Percentiles rank a stretch among this genome's conserved stretches.
phyloP scores from a whole-genome alignment of 2,797 vertebrate species.

The Chaunax sp. region DNA sequence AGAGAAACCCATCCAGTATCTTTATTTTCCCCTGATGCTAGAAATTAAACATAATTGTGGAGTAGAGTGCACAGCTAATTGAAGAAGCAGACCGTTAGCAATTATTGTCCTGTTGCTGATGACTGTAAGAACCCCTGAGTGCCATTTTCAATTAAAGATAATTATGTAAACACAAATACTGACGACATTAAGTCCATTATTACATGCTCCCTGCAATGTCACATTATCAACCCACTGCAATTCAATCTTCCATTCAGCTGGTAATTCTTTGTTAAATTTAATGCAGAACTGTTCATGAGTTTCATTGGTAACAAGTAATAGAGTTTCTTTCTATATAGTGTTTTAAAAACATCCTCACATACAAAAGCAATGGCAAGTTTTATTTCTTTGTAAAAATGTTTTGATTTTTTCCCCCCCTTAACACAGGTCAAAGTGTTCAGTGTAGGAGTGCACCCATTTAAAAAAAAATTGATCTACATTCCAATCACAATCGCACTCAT shows the following conservation, averaged over 20 bases:
- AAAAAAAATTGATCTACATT: conserved; percentile 29
- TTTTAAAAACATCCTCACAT: conserved; percentile 21
- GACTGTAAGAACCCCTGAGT: conserved; percentile 44
- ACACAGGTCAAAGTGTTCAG: conserved; percentile 20
- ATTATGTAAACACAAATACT: conserved; percentile 55
- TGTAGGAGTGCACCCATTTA: conserved; percentile 7
- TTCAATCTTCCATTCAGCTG: conserved; percentile 16
- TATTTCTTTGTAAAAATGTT: conserved; percentile 63
- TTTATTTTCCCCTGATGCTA: conserved; percentile 31
- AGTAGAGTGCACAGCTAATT: conserved; percentile 48
- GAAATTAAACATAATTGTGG: conserved; percentile 49
- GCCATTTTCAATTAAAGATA: conserved; percentile 62
- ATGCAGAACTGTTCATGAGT: neutral
- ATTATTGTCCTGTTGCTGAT: conserved; percentile 51
- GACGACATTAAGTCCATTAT: conserved; percentile 14
- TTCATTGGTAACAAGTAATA: neutral
- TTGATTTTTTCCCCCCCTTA: conserved; percentile 12
- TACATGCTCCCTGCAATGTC: conserved; percentile 18
- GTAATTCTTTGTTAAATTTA: neutral
- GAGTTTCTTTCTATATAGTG: neutral
- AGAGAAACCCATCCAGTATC: conserved; percentile 26
- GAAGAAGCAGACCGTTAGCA: conserved; percentile 39
- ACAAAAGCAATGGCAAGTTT: conserved; percentile 48
- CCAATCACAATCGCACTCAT: conserved; percentile 37
- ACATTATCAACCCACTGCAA: conserved; percentile 31